Evolutionary conservation across 1,140 invertebrate species (phyloP).

Genomic region (Brachionus manjavacas): DNA sequence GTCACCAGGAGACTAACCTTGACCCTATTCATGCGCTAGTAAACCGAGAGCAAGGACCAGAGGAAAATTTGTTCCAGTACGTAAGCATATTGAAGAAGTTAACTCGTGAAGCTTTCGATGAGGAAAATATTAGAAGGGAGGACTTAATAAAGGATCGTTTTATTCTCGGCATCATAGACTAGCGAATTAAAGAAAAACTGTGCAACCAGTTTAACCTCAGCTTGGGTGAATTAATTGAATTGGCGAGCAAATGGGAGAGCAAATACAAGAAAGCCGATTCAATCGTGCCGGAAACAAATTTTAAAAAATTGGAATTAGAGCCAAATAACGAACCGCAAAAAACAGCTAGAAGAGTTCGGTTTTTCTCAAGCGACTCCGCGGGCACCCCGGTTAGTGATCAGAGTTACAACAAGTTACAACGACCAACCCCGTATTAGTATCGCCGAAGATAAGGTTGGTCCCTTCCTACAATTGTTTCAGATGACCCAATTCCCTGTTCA

Average conservation of each 20-base stretch:
- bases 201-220: not conserved
- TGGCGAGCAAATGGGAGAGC: not conserved
- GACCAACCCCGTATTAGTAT: not conserved
- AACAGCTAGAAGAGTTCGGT: not conserved
- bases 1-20: not conserved
- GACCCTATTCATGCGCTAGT: not conserved
- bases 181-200: not conserved
- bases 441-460: too few species aligned
- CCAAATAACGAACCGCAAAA: not conserved
- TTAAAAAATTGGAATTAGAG: not conserved
- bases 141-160: not conserved
- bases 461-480: not conserved
- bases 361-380: not conserved
- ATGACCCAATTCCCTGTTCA: not conserved
- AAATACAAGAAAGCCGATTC: not conserved
- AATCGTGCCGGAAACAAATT: not conserved
- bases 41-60: not conserved
- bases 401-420: not conserved
- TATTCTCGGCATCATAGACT: not conserved
- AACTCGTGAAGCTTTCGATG: not conserved
- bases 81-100: not conserved
- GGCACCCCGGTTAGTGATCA: not conserved
- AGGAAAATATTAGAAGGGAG: not conserved
- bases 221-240: not conserved
- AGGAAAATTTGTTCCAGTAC: not conserved